These are phyloP conservation scores for Sorex fumeus DNA, from an alignment of 2,113 vertebrate species.

Conservation along the genomic window DNA sequence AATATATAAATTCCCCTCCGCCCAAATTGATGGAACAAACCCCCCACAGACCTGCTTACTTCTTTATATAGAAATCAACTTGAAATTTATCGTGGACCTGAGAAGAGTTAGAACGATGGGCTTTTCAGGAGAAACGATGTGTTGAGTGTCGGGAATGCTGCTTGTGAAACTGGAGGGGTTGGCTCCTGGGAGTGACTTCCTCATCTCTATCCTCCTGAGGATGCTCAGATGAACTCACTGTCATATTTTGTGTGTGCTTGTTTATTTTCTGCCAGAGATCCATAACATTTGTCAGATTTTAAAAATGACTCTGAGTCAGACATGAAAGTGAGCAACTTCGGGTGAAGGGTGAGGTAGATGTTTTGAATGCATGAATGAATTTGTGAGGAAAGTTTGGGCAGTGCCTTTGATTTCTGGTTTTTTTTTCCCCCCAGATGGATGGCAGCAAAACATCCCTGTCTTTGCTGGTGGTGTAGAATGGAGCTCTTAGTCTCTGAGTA, in stretches of 20 bases:
- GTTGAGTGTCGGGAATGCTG: not conserved
- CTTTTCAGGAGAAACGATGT: too few species aligned
- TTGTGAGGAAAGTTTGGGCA: not conserved
- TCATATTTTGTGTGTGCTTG: not conserved
- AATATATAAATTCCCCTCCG: not conserved
- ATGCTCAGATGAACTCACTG: not conserved
- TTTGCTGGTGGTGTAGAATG: too few species aligned
- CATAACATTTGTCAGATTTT: conserved; percentile 28
- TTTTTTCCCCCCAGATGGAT: not conserved
- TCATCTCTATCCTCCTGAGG: not conserved
- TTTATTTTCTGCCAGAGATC: not conserved
- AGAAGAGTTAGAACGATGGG: not conserved
- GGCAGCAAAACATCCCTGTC: not conserved
- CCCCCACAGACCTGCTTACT: not conserved
- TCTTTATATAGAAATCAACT: not conserved
- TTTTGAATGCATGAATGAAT: not conserved
- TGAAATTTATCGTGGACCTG: not conserved
- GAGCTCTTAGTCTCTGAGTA: not conserved
- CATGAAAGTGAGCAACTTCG: not conserved
- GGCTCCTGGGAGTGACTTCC: not conserved
- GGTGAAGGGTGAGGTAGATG: not conserved
- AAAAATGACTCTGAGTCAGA: not conserved
- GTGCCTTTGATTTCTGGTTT: not conserved
- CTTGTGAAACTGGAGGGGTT: not conserved
- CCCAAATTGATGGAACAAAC: not conserved